phyloP scores from a whole-genome alignment of 2,797 vertebrate species.

The Vultur gryphus region DNA sequence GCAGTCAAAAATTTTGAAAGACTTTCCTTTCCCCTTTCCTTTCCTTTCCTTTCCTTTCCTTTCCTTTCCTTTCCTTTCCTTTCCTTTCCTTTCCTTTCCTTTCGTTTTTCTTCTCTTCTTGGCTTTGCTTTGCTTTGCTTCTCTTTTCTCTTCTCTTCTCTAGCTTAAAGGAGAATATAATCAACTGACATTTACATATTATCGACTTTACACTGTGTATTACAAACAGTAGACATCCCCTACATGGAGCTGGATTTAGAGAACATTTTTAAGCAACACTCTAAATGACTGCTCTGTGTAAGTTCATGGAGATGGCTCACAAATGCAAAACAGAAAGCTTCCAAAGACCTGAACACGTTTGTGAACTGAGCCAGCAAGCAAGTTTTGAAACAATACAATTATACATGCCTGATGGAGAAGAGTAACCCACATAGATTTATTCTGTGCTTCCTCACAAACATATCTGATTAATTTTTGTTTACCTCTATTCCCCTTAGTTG shows the following conservation, averaged over 20 bases:
- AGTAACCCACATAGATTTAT: not conserved
- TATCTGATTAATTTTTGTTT: constrained; percentile 33
- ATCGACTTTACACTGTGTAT: not conserved
- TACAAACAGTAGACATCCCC: not conserved
- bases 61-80: too few species aligned
- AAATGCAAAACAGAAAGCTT: not conserved
- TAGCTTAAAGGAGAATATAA: not conserved
- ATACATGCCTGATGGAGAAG: not conserved
- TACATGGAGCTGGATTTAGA: not conserved
- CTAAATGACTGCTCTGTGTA: not conserved
- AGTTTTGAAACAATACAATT: not conserved
- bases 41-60: not conserved
- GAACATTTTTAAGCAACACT: not conserved
- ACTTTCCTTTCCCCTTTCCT: not conserved
- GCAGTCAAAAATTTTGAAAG: not conserved
- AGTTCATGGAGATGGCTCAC: not conserved
- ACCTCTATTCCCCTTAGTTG: not conserved
- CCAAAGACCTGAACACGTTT: not conserved
- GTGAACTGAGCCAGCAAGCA: not conserved
- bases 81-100: too few species aligned
- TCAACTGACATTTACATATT: not conserved
- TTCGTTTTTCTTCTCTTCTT: too few species aligned
- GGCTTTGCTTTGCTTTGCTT: too few species aligned
- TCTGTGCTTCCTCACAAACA: not conserved
- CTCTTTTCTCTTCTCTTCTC: too few species aligned